These are phyloP conservation scores for Pachycephus smyrnensis DNA, from an alignment of 2,888 invertebrate genomes.

Conservation along the genomic window DNA sequence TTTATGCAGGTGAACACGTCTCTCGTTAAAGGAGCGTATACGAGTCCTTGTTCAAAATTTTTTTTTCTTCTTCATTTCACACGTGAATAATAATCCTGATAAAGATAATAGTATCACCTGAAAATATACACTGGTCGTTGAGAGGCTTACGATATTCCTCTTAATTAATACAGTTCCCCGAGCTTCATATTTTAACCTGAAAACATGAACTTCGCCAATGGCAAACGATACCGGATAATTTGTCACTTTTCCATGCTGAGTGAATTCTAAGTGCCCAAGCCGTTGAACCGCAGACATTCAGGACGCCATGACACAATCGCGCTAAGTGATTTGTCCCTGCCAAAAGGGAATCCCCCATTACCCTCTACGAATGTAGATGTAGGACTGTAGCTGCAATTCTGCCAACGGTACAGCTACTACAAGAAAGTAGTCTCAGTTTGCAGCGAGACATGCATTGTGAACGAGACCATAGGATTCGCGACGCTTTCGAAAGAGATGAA, in stretches of 20 bases:
- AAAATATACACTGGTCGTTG: background rate
- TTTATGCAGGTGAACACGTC: background rate
- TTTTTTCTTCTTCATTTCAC: background rate
- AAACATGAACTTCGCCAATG: constrained; percentile 28
- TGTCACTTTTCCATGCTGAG: constrained; percentile 44
- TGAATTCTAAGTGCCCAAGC: constrained; percentile 31
- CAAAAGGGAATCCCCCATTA: constrained; percentile 42
- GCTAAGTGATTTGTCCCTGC: constrained; percentile 63
- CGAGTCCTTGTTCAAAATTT: background rate
- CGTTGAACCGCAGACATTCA: constrained; percentile 16
- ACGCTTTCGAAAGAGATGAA: background rate
- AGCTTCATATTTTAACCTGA: constrained; percentile 36
- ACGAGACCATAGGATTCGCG: background rate
- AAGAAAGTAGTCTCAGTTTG: background rate
- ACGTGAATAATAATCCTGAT: background rate
- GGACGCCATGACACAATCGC: constrained; percentile 25
- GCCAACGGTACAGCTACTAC: background rate
- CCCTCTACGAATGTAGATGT: constrained; percentile 41
- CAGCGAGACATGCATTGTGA: background rate
- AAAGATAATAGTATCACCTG: background rate
- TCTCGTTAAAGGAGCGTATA: background rate
- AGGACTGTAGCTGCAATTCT: background rate
- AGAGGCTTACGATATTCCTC: background rate
- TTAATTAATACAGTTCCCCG: background rate
- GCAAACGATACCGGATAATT: constrained; percentile 40